phyloP scores from a whole-genome alignment of 2,888 invertebrate species.

The Tachina grossa region DNA sequence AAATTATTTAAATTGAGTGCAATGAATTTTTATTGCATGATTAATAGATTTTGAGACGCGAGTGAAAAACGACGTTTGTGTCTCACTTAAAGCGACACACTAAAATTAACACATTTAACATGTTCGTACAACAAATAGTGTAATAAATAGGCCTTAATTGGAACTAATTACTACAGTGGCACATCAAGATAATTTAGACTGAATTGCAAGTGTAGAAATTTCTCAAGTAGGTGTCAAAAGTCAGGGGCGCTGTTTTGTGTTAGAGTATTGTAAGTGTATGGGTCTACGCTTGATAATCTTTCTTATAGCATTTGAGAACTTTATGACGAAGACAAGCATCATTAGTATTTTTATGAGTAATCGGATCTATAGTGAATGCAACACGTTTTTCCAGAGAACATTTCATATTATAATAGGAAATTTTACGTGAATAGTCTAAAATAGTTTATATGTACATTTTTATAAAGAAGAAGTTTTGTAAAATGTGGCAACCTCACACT shows the following conservation, averaged over 20 bases:
- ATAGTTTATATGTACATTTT: too few relatives aligned
- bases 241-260: conserved; percentile 19
- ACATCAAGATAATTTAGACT: conserved; percentile 32
- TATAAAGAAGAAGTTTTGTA: too few relatives aligned
- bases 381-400: too few relatives aligned
- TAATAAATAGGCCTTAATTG: conserved; percentile 61
- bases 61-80: conserved; percentile 8
- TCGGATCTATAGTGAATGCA: too few relatives aligned
- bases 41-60: conserved; percentile 41
- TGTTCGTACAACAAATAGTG: background rate
- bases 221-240: conserved; percentile 52
- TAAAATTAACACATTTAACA: conserved; percentile 44
- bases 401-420: too few relatives aligned
- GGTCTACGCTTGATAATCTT: background rate
- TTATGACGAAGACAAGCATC: background rate
- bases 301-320: background rate
- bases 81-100: background rate
- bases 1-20: conserved; percentile 58
- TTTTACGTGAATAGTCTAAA: too few relatives aligned
- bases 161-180: conserved; percentile 53
- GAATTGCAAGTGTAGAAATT: conserved; percentile 16
- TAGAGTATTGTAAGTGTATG: background rate
- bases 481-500: too few relatives aligned
- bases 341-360: background rate
- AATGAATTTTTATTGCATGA: conserved; percentile 59